Evolutionary conservation across 2,888 invertebrate genomes (phyloP).

Genomic region (Stenchaetothrips biformis): DNA sequence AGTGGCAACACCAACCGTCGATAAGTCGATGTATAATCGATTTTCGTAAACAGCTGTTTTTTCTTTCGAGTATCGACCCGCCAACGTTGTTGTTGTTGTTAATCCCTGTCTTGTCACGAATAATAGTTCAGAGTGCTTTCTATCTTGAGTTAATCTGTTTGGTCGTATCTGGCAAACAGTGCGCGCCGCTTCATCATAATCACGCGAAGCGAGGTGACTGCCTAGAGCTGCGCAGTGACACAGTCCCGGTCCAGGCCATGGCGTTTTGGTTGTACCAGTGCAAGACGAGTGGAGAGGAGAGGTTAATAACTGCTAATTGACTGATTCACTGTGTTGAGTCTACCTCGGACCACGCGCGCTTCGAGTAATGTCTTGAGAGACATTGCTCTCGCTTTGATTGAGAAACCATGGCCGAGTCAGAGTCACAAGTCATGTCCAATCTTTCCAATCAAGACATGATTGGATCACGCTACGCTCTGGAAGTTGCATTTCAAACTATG

Average conservation of each 20-base stretch:
- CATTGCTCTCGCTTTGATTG: too few relatives aligned
- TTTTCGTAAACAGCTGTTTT: not conserved
- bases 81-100: not conserved
- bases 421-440: not conserved
- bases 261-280: too few relatives aligned
- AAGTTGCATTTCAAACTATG: conserved; percentile 70
- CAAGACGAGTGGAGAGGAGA: too few relatives aligned
- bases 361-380: too few relatives aligned
- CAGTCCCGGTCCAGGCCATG: too few relatives aligned
- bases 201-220: too few relatives aligned
- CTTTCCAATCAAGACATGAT: not conserved
- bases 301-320: too few relatives aligned
- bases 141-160: not conserved
- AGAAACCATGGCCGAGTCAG: not conserved
- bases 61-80: conserved; percentile 17
- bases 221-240: too few relatives aligned
- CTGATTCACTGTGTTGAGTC: too few relatives aligned
- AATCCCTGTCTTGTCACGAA: not conserved
- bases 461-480: conserved; percentile 40
- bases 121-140: not conserved
- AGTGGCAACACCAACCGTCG: not conserved
- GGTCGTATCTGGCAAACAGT: not conserved
- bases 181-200: not conserved
- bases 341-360: too few relatives aligned
- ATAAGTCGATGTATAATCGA: too few relatives aligned